Evolutionary conservation across 2,797 vertebrate species (phyloP), one percentile per base, ranked within the genome.

Genomic region (Myotis vivesi): DNA sequence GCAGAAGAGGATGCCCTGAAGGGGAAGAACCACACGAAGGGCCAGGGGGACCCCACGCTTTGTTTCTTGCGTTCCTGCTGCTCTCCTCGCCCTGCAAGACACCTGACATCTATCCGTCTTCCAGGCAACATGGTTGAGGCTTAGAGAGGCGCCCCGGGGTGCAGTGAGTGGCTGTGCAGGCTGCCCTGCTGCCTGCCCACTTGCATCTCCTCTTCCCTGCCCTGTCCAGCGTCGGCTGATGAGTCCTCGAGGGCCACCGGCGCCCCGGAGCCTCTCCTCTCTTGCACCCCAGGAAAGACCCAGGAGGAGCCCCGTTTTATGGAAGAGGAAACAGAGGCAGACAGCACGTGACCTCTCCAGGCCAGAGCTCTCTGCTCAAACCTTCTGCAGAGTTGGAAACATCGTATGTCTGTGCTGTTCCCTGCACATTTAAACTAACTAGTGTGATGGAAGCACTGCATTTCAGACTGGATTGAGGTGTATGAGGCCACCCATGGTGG

Each of bases 91-190:
- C 36, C 69, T 19, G 5, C 5, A 1, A 41, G 92, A 28, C 11
- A 2, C 30, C 83, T 17, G n/a, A 20, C 22, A 0, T 33, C 15
- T 15, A 71, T 44, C 68, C 41, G 3, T 10, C 64, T 33, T 25
- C 23, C 15, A 15, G 81, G 72, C 10, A 59, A 88, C 33, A 5
- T 23, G 8, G 5, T 7, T 7, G 16, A 91, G 69, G 76, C 59
- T 7, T 3, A 7, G 13, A 51, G 30, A 7, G 71, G 51, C 3
- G 16, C 0, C 20, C 4, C 8, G 0, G 46, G 13, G 9, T 15
- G 49, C 4, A 4, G 41, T 1, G 6, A 16, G 38, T 4, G 12
- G 71, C 83, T 59, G 2, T 53, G 13, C 16, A 51, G 41, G 53
- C 62, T n/a, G 38, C 28, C 3, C 0, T 15, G 46, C n/a, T 9